Conservation (phyloP, 1,140 invertebrate species). For the Camponotus pennsylvanicus region DNA sequence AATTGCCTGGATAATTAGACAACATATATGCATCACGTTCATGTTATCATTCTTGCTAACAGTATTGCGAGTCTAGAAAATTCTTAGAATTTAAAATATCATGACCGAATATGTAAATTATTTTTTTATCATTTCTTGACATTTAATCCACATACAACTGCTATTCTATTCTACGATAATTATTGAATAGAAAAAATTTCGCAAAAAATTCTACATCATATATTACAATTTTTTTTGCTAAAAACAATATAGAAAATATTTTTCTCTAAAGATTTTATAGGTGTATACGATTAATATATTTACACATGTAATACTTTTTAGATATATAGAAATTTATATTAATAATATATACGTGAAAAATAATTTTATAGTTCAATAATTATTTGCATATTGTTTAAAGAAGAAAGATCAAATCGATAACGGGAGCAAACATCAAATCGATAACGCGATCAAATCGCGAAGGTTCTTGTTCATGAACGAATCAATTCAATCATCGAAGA, state of each 20-base stretch:
- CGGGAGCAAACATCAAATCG: background rate
- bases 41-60: background rate
- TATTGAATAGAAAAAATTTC: background rate
- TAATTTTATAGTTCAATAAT: background rate
- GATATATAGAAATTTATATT: background rate
- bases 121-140: background rate
- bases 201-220: too few relatives aligned
- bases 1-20: background rate
- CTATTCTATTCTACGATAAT: background rate
- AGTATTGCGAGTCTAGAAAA: background rate
- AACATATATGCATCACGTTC: background rate
- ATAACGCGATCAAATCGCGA: constrained; percentile 20
- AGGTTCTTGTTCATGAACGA: background rate
- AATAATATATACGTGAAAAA: background rate
- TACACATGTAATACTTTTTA: too few relatives aligned
- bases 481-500: constrained; percentile 21
- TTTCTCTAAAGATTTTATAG: too few relatives aligned
- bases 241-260: too few relatives aligned
- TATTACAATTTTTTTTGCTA: too few relatives aligned
- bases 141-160: background rate
- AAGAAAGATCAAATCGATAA: background rate
- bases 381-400: background rate
- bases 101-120: background rate
- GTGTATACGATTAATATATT: too few relatives aligned
- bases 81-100: background rate